A percentile compares a stretch with the other conserved stretches of the same genome.
Conservation (phyloP, 92 coral and sea anemone genomes). For the Ricordea florida region DNA sequence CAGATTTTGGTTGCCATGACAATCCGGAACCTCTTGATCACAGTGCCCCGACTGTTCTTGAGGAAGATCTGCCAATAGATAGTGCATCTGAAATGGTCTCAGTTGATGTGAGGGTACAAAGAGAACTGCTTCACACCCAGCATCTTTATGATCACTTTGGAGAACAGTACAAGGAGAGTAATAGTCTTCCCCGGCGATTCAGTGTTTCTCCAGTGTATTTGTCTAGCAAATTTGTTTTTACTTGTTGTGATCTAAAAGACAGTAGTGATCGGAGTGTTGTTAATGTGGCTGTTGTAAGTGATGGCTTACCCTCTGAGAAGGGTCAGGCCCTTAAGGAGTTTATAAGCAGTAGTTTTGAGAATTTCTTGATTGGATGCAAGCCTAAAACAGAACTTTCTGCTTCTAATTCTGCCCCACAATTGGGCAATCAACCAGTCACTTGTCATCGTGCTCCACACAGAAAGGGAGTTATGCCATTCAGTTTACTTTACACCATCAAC, state of each 20-base stretch:
- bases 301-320: neutral
- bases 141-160: constrained; percentile 39
- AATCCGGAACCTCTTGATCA: neutral
- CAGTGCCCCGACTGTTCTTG: neutral
- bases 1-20: neutral
- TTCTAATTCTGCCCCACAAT: neutral
- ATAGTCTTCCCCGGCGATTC: constrained; percentile 53
- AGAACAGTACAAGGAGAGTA: constrained; percentile 40
- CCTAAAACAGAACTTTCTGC: neutral
- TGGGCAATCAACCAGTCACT: neutral
- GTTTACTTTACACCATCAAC: constrained; percentile 19
- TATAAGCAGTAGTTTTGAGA: neutral
- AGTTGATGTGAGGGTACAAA: neutral
- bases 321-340: neutral
- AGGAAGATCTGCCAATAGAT: neutral
- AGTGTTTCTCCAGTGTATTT: constrained; percentile 19
- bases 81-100: neutral
- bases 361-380: neutral
- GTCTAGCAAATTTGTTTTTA: constrained; percentile 1
- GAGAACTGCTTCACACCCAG: constrained; percentile 2
- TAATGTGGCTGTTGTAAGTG: constrained; percentile 14
- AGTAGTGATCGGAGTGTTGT: neutral
- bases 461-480: constrained; percentile 40
- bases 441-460: neutral
- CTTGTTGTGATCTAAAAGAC: neutral